Percentiles rank a stretch among this genome's conserved stretches.
Evolutionary conservation across 2,888 invertebrate species (phyloP).

Genomic region (Synanthedon formicaeformis): DNA sequence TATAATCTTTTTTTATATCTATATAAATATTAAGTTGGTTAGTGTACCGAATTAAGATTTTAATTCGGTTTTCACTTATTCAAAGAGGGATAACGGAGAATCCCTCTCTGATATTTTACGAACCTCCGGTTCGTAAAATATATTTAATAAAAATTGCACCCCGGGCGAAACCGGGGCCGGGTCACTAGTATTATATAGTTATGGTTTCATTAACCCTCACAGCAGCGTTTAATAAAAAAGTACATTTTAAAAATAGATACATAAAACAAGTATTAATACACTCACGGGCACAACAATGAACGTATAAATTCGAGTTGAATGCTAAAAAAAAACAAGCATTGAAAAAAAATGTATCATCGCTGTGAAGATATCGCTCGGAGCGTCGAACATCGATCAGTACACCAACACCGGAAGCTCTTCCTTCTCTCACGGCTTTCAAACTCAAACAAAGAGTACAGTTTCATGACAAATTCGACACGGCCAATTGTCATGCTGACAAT

Average conservation of each 20-base stretch:
- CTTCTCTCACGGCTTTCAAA: conserved; percentile 54
- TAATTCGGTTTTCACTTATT: no score
- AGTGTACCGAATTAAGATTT: no score
- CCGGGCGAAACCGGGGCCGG: no score
- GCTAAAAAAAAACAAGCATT: conserved; percentile 37
- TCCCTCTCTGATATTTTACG: no score
- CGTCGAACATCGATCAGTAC: conserved; percentile 47
- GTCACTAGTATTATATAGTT: no score
- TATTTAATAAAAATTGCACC: no score
- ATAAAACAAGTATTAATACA: no score
- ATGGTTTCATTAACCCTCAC: no score
- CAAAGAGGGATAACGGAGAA: no score
- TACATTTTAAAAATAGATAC: neutral
- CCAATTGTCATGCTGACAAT: conserved; percentile 45
- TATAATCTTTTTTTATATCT: no score
- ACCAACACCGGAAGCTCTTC: conserved; percentile 58
- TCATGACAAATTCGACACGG: conserved; percentile 66
- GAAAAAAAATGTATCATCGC: conserved; percentile 12
- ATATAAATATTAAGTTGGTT: no score
- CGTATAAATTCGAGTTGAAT: conserved; percentile 22
- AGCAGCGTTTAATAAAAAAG: neutral
- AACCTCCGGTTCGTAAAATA: no score
- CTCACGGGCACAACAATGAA: neutral
- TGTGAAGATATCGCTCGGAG: conserved; percentile 55
- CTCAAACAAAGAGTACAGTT: conserved; percentile 45